Evolutionary conservation across 2,113 vertebrate genomes (phyloP), one percentile per base, ranked within the genome.

Genomic region (Etheostoma cragini): DNA sequence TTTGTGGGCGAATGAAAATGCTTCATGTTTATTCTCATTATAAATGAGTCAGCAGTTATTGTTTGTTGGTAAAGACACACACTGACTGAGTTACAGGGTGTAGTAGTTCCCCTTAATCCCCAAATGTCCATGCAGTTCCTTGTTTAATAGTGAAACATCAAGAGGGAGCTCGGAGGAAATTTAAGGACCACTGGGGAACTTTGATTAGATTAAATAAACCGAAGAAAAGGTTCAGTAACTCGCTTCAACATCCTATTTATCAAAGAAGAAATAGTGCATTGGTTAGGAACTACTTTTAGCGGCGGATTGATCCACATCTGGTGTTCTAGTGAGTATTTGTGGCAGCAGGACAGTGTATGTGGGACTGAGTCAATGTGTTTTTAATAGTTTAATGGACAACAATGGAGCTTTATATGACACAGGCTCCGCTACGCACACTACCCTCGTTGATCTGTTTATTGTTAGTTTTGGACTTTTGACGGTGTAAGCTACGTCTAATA

Each of bases 81-180:
- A 50, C 10, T 22, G 52, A 54, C 52, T 22, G 4, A 22, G n/a
- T 45, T 52, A 8, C 17, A 53, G 26, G 30, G 26, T 52, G 26
- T 1, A 12, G 11, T 19, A 26, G 22, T 50, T 53, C 38, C 5
- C 10, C n/a, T 22, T 11, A 24, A 58, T 71, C 38, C 16, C n/a
- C 22, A 14, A 7, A 57, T 46, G 21, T 58, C 68, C 52, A 46
- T 1, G 1, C 35, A 26, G 16, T 57, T 45, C 5, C 7, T 3
- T 14, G 33, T 71, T 57, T 72, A n/a, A n/a, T n/a, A 58, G 53
- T 58, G 24, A 58, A 71, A 71, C n/a, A 26, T 19, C n/a, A 45
- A 19, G 35, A 47, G 7, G 8, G 35, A 64, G n/a, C n/a, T 54
- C 42, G 35, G n/a, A 70, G n/a, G 22, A 57, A 12, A 19, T 57